These are phyloP conservation scores for Onthophagus taurus DNA, from an alignment of 1,140 invertebrate genomes.

Conservation along the genomic window DNA sequence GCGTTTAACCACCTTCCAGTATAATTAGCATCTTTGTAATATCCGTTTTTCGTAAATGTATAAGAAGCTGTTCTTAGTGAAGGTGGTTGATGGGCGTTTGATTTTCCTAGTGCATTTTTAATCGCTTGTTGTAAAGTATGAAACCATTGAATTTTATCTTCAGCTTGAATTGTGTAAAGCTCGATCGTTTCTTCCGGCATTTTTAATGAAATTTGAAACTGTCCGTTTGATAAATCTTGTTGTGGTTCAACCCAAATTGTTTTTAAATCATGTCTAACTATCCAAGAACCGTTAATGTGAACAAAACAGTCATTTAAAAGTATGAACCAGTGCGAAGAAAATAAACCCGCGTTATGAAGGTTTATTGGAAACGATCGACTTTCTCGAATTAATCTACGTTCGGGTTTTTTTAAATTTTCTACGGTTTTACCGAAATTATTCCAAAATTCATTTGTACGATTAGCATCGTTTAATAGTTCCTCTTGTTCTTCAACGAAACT, in stretches of 20 bases:
- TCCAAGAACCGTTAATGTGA: conserved; percentile 54
- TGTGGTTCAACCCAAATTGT: conserved; percentile 71
- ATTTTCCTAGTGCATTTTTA: conserved; percentile 46
- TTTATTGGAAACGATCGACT: conserved; percentile 60
- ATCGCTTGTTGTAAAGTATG: conserved; percentile 56
- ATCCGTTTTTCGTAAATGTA: conserved; percentile 49
- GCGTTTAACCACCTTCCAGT: conserved; percentile 67
- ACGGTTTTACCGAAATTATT: conserved; percentile 55
- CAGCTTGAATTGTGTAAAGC: conserved; percentile 52
- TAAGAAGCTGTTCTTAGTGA: conserved; percentile 59
- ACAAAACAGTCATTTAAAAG: conserved; percentile 66
- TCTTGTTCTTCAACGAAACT: conserved; percentile 51
- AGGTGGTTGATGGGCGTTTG: conserved; percentile 50
- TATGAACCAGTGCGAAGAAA: conserved; percentile 66
- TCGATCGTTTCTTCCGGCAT: conserved; percentile 70
- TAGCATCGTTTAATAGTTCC: conserved; percentile 53
- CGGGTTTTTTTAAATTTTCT: conserved; percentile 54
- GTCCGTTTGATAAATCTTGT: conserved; percentile 24
- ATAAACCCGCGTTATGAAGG: conserved; percentile 55
- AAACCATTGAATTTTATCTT: conserved; percentile 72
- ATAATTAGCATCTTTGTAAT: conserved; percentile 70
- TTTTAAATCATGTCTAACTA: conserved; percentile 54
- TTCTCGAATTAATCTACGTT: conserved; percentile 66
- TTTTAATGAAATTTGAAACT: conserved; percentile 41
- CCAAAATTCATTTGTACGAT: conserved; percentile 67